Evolutionary conservation across 2,113 vertebrate species (phyloP).

Genomic region (Sterrhoptilus dennistouni): DNA sequence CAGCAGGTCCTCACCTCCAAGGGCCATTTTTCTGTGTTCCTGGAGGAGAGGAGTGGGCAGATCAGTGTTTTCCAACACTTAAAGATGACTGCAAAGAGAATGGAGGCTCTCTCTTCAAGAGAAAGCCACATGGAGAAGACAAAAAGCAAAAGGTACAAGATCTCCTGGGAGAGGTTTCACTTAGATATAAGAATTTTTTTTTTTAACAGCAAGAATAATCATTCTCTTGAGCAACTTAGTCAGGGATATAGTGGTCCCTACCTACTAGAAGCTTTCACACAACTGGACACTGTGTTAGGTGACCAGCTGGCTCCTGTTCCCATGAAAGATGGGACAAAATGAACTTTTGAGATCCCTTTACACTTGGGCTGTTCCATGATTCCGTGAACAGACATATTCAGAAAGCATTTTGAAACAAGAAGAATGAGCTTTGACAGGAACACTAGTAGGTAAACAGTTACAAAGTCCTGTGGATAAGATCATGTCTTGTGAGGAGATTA

Average conservation of each 20-base stretch:
- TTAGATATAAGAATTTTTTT: neutral
- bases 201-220: neutral
- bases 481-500: neutral
- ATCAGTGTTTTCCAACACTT: neutral
- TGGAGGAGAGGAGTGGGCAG: no score
- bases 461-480: neutral
- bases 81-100: neutral
- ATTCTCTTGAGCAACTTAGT: neutral
- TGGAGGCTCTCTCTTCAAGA: neutral
- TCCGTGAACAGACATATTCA: neutral
- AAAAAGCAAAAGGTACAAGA: neutral
- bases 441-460: neutral
- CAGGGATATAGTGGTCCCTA: fast-evolving
- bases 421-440: neutral
- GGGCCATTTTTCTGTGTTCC: neutral
- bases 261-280: neutral
- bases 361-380: neutral
- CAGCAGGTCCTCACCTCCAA: neutral
- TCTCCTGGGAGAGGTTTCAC: neutral
- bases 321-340: neutral
- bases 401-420: neutral
- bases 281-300: neutral
- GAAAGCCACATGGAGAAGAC: neutral
- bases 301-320: neutral
- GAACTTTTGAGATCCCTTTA: neutral